A percentile compares a stretch with the other conserved stretches of the same genome.
Evolutionary conservation across 2,888 invertebrate species (phyloP).

Genomic region (Microdon myrmicae): DNA sequence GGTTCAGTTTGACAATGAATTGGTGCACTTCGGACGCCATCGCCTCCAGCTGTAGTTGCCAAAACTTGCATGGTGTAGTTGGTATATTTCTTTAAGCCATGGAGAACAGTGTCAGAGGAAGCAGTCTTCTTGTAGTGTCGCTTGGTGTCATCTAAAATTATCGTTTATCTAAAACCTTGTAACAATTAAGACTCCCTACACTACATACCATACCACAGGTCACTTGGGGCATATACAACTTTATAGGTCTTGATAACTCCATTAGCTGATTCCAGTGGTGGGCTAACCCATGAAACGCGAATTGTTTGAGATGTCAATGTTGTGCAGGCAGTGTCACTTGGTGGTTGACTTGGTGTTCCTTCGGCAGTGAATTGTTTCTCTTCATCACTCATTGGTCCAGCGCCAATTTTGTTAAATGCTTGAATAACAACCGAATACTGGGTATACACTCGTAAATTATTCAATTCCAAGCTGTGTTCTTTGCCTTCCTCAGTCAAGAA

Average conservation of each 20-base stretch:
- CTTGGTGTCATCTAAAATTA: conserved; percentile 80
- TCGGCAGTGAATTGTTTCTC: conserved; percentile 93
- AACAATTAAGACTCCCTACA: background rate
- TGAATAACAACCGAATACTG: conserved; percentile 96
- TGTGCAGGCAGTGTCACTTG: conserved; percentile 91
- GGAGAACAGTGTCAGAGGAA: conserved; percentile 92
- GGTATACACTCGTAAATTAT: conserved; percentile 88
- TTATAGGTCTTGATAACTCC: conserved; percentile 97
- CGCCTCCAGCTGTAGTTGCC: conserved; percentile 94
- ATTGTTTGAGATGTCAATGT: conserved; percentile 94
- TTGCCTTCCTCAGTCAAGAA: conserved; percentile 92
- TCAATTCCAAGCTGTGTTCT: conserved; percentile 85
- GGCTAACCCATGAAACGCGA: conserved; percentile 93
- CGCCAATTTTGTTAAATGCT: conserved; percentile 93
- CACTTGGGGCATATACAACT: conserved; percentile 90
- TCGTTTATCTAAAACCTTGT: background rate
- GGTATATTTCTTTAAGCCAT: conserved; percentile 92
- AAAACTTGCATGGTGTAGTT: conserved; percentile 97
- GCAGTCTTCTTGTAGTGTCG: conserved; percentile 92
- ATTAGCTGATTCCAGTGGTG: conserved; percentile 90
- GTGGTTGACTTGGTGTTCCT: conserved; percentile 91
- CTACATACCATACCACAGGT: conserved; percentile 89
- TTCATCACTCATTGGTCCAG: conserved; percentile 90
- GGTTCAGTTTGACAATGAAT: conserved; percentile 96
- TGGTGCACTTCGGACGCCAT: conserved; percentile 80